These are phyloP conservation scores for Pangasius mekongensis DNA, from an alignment of 2,797 vertebrate genomes.

Conservation along the genomic window DNA sequence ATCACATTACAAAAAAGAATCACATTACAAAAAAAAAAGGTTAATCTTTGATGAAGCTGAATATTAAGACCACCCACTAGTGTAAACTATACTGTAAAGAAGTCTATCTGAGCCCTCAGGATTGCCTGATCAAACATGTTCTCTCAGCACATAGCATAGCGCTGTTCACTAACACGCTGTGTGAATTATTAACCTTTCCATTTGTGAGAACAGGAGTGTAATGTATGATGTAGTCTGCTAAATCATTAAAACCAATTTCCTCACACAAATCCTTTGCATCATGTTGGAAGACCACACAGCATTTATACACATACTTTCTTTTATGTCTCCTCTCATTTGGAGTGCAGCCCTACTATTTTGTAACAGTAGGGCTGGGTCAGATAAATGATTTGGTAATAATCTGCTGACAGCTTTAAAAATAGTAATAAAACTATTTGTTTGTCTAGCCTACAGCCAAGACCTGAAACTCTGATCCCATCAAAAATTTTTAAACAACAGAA, in stretches of 20 bases:
- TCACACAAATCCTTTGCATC: conserved; percentile 12
- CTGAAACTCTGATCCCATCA: conserved; percentile 27
- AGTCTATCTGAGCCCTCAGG: conserved; percentile 38
- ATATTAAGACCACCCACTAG: conserved; percentile 68
- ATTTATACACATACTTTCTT: conserved; percentile 13
- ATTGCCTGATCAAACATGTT: conserved; percentile 51
- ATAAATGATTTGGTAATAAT: conserved; percentile 41
- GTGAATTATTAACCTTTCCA: conserved; percentile 29
- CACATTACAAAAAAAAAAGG: conserved; percentile 18
- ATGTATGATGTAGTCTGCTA: not conserved
- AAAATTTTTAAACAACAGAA: conserved; percentile 3
- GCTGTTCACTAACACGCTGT: not conserved
- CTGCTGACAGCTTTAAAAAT: conserved; percentile 39
- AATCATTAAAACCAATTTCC: conserved; percentile 9
- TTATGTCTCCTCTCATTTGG: conserved; percentile 55
- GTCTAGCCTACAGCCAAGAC: conserved; percentile 13
- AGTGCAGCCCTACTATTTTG: conserved; percentile 53
- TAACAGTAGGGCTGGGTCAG: conserved; percentile 31
- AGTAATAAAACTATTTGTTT: conserved; percentile 32
- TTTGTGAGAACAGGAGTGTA: not conserved
- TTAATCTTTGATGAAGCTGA: conserved; percentile 60
- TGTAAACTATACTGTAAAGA: conserved; percentile 51
- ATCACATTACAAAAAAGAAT: conserved; percentile 38
- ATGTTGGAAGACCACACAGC: conserved; percentile 8
- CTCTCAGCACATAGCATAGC: not conserved